These are phyloP conservation scores for Montipora capricornis DNA, from an alignment of 64 coral and sea anemone genomes.

Conservation along the genomic window DNA sequence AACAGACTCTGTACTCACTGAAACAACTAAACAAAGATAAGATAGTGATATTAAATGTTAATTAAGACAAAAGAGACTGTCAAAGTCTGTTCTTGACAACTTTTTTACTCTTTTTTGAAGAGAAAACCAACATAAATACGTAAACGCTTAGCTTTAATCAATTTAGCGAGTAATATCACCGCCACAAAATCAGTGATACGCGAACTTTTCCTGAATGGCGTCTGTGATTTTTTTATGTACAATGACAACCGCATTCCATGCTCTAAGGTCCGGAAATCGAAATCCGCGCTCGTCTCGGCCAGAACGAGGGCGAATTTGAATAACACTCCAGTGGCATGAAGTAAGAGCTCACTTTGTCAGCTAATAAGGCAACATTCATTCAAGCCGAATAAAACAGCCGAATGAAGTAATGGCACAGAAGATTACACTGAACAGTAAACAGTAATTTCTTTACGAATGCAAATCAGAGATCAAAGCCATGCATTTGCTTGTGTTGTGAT, in stretches of 20 bases:
- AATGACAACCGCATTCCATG: background rate
- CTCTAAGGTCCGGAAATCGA: slow-evolving; percentile 42
- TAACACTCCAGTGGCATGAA: background rate
- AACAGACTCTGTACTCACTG: too few relatives aligned
- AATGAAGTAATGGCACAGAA: background rate
- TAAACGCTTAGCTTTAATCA: background rate
- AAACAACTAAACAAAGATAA: too few relatives aligned
- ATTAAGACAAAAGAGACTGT: too few relatives aligned
- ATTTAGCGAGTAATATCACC: background rate
- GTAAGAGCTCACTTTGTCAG: background rate
- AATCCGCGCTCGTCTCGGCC: background rate
- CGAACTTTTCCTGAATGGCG: background rate
- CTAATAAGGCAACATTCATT: background rate
- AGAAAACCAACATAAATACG: background rate
- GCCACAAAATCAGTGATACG: background rate
- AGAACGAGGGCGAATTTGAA: slow-evolving; percentile 2
- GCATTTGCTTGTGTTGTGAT: background rate
- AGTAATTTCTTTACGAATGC: background rate
- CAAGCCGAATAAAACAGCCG: background rate
- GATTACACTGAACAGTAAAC: background rate
- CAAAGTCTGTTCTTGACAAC: slow-evolving; percentile 31
- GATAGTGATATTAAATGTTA: too few relatives aligned
- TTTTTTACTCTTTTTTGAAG: background rate
- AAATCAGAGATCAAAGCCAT: background rate
- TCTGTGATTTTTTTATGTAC: background rate